Conservation (phyloP, 2,113 vertebrate genomes). For the Cyanistes caeruleus region DNA sequence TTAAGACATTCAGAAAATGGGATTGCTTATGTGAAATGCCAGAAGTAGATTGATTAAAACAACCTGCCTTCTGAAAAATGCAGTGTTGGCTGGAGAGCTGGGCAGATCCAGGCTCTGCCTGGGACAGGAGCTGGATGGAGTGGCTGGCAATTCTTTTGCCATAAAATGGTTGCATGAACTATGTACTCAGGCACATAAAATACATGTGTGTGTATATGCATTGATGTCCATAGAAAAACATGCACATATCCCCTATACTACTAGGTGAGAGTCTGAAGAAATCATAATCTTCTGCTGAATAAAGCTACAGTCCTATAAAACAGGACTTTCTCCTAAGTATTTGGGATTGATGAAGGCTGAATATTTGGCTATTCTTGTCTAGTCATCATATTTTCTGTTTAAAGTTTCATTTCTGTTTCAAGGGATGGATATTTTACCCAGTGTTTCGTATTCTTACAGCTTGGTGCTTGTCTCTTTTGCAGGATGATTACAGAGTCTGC, state of each 20-base stretch:
- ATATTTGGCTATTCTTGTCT: neutral
- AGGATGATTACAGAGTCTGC: conserved; percentile 96
- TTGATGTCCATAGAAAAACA: neutral
- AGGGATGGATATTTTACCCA: neutral
- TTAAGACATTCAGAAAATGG: neutral
- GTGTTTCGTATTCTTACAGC: neutral
- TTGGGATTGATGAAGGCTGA: neutral
- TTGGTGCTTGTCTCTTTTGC: neutral
- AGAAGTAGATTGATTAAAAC: neutral
- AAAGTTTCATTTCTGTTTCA: neutral
- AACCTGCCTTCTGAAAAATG: neutral
- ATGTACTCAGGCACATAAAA: neutral
- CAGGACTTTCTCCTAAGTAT: neutral
- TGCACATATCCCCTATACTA: neutral
- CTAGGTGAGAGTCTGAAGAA: neutral
- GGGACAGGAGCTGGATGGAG: neutral
- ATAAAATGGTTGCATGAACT: neutral
- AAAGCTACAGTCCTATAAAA: neutral
- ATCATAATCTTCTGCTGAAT: neutral
- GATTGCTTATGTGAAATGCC: neutral
- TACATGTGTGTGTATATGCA: rapidly evolving
- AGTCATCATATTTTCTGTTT: neutral
- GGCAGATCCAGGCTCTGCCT: neutral
- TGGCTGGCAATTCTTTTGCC: neutral
- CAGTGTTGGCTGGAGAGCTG: neutral